These are phyloP conservation scores for Euplagia quadripunctaria DNA, from an alignment of 2,888 invertebrate species.

Conservation along the genomic window DNA sequence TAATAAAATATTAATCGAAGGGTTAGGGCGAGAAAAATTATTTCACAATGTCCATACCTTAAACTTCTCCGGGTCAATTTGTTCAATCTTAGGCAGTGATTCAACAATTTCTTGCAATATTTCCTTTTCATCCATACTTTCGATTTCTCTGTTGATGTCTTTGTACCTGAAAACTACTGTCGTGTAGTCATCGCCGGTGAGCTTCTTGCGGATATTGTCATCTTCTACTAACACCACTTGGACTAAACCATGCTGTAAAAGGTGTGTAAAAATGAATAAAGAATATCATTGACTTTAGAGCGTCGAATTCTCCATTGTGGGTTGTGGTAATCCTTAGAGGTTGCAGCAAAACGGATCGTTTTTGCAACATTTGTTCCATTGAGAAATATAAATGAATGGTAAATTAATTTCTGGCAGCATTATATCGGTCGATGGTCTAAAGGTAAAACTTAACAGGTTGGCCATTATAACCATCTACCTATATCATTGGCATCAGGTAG, in stretches of 20 bases:
- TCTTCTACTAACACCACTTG: slow-evolving; percentile 70
- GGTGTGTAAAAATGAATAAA: background rate
- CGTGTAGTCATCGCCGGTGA: slow-evolving; percentile 64
- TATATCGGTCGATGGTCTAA: too few relatives aligned
- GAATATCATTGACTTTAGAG: background rate
- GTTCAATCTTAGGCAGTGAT: slow-evolving; percentile 66
- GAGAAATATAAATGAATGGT: too few relatives aligned
- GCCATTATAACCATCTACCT: too few relatives aligned
- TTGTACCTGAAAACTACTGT: slow-evolving; percentile 72
- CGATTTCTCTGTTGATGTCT: slow-evolving; percentile 61
- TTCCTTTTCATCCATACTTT: slow-evolving; percentile 68
- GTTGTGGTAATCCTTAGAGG: background rate
- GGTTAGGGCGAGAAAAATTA: background rate
- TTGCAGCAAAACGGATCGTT: too few relatives aligned
- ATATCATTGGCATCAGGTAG: too few relatives aligned
- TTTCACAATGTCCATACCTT: slow-evolving; percentile 61
- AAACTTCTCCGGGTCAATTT: slow-evolving; percentile 67
- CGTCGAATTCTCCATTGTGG: background rate
- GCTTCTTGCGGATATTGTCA: slow-evolving; percentile 62
- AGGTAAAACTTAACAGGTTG: too few relatives aligned
- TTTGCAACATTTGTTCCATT: too few relatives aligned
- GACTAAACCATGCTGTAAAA: slow-evolving; percentile 70
- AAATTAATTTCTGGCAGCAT: too few relatives aligned
- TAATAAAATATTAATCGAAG: too few relatives aligned
- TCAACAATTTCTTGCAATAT: slow-evolving; percentile 68